These are phyloP conservation scores for Sebastes ruberrimus DNA, from an alignment of 2,797 vertebrate genomes.

Conservation along the genomic window DNA sequence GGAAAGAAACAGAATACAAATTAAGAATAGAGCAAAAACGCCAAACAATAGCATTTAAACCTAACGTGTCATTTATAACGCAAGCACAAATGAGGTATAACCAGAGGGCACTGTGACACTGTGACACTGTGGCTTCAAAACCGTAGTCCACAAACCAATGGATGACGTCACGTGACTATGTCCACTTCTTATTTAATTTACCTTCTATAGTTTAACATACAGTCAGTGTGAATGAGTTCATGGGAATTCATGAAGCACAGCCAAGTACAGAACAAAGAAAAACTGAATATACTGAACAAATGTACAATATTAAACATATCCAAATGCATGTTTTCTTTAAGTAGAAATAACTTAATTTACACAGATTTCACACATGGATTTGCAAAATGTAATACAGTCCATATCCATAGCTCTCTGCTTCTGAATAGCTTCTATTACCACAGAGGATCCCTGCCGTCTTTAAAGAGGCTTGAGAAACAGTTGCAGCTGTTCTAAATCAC, in stretches of 20 bases:
- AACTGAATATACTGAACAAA: neutral
- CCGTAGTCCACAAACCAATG: too few relatives aligned
- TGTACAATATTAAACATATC: neutral
- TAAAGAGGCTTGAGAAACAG: slow-evolving; percentile 35
- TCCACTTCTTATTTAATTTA: too few relatives aligned
- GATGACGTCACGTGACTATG: too few relatives aligned
- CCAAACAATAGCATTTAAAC: neutral
- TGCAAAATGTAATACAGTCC: neutral
- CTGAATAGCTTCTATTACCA: neutral
- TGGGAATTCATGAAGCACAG: neutral
- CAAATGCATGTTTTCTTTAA: neutral
- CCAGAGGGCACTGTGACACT: too few relatives aligned
- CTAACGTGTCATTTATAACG: neutral
- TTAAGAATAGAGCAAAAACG: neutral
- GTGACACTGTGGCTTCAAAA: too few relatives aligned
- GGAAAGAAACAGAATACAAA: neutral
- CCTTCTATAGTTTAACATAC: neutral
- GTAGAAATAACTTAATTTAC: neutral
- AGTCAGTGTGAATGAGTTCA: neutral
- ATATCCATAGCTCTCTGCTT: neutral
- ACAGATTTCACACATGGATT: neutral
- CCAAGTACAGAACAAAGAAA: neutral
- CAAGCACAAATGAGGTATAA: too few relatives aligned
- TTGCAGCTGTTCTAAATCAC: slow-evolving; percentile 61
- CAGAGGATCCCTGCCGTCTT: slow-evolving; percentile 8